Percentiles rank a stretch among this genome's conserved stretches.
phyloP scores from a whole-genome alignment of 2,113 vertebrate species.

The Ceyx margarethae region DNA sequence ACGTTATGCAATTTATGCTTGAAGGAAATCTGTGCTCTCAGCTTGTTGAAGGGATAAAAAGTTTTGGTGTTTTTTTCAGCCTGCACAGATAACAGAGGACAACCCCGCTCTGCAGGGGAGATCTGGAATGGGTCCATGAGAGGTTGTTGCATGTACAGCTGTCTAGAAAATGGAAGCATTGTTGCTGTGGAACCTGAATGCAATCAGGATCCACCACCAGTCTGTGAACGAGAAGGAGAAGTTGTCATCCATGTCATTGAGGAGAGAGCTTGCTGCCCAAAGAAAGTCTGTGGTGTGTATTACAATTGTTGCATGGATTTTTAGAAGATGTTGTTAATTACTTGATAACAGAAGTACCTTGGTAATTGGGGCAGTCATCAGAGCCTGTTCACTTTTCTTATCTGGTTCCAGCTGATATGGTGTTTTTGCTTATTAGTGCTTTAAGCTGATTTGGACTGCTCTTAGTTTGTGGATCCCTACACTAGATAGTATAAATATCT shows the following conservation, averaged over 20 bases:
- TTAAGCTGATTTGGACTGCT: not conserved
- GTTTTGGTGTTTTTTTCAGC: constrained; percentile 65
- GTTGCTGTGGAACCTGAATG: constrained; percentile 88
- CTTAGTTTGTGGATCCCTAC: not conserved
- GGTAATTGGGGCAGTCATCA: not conserved
- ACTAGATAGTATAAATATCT: not conserved
- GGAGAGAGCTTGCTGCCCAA: constrained; percentile 87
- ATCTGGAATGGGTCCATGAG: constrained; percentile 88
- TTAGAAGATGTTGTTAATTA: not conserved
- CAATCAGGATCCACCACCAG: constrained; percentile 70
- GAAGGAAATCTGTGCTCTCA: not conserved
- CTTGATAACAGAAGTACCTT: not conserved
- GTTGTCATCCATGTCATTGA: constrained; percentile 79
- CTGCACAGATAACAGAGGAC: constrained; percentile 89
- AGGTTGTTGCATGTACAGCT: constrained; percentile 89
- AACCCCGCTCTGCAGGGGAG: constrained; percentile 84
- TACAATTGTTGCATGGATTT: not conserved
- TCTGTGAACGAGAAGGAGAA: constrained; percentile 90
- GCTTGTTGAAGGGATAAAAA: not conserved
- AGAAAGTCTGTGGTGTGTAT: constrained; percentile 88
- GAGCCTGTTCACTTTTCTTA: not conserved
- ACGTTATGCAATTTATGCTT: not conserved
- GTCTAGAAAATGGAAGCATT: constrained; percentile 90
- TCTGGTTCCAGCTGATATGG: not conserved
- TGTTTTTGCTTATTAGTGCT: not conserved